Evolutionary conservation across 2,797 vertebrate genomes (phyloP).

Genomic region (Scarus forsteni): DNA sequence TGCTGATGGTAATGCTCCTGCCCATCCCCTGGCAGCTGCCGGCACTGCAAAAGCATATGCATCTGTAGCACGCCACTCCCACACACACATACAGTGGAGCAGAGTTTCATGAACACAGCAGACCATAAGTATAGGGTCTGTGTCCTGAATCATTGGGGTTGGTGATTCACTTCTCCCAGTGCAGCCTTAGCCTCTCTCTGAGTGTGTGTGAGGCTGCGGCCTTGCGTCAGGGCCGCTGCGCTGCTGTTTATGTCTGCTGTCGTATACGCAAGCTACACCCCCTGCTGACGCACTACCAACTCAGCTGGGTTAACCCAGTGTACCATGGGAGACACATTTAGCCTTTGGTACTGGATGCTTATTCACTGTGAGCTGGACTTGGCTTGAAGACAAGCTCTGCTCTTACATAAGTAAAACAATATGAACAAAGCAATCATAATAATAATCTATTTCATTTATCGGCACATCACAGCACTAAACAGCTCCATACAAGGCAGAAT

Average conservation of each 20-base stretch:
- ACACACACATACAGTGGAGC: constrained; percentile 60
- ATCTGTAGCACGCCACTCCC: constrained; percentile 56
- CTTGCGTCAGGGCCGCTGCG: constrained; percentile 72
- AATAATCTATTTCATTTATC: no score
- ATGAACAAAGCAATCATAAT: no score
- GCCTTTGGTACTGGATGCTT: constrained; percentile 5
- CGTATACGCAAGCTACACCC: constrained; percentile 68
- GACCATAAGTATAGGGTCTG: constrained; percentile 82
- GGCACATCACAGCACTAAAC: no score
- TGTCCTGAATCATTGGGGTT: constrained; percentile 68
- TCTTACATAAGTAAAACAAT: background rate
- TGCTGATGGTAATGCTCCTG: constrained; percentile 81
- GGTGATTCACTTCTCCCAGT: constrained; percentile 82
- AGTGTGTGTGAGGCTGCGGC: constrained; percentile 67
- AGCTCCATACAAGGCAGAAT: no score
- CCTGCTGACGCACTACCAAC: constrained; percentile 72
- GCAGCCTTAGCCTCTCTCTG: constrained; percentile 57
- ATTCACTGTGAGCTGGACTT: constrained; percentile 30
- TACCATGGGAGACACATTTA: constrained; percentile 20
- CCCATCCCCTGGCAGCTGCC: constrained; percentile 68
- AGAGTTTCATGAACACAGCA: constrained; percentile 72
- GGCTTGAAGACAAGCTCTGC: background rate
- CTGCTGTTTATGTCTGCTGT: constrained; percentile 78
- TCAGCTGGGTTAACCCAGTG: constrained; percentile 60
- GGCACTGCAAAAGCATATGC: constrained; percentile 42